Percentiles rank a stretch among this genome's conserved stretches.
Conservation (phyloP, 2,797 vertebrate species). For the Myioborus miniatus region DNA sequence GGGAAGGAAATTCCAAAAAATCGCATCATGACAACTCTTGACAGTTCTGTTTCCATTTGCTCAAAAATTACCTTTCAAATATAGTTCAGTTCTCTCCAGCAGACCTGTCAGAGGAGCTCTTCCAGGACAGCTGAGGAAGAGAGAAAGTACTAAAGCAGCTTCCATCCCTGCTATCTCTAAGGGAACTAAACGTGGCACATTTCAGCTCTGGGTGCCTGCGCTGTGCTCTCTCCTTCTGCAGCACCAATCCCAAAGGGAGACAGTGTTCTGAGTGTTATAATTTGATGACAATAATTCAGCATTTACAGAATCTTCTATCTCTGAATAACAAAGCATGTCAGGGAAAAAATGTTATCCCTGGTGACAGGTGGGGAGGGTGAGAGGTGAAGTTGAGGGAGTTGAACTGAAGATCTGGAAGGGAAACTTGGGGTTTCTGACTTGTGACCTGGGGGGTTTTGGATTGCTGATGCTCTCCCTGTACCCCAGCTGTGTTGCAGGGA, state of each 20-base stretch:
- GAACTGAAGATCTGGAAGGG: background rate
- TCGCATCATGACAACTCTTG: background rate
- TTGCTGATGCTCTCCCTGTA: background rate
- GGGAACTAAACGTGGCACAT: background rate
- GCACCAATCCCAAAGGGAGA: constrained; percentile 52
- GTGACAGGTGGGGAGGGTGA: constrained; percentile 10
- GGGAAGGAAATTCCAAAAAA: constrained; percentile 31
- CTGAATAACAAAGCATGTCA: constrained; percentile 59
- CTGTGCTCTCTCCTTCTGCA: constrained; percentile 24
- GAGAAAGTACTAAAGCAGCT: background rate
- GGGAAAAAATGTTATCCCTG: background rate
- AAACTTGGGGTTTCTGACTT: background rate
- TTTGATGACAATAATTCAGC: constrained; percentile 67
- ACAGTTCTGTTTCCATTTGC: constrained; percentile 43
- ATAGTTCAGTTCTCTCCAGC: background rate
- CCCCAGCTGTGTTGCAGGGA: background rate
- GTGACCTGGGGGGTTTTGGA: background rate
- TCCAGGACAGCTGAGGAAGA: constrained; percentile 27
- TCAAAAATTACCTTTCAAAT: constrained; percentile 40
- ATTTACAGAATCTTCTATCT: constrained; percentile 60
- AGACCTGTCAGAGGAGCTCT: constrained; percentile 33
- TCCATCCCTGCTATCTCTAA: background rate
- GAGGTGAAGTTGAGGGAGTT: background rate
- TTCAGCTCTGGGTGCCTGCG: background rate
- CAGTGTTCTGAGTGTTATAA: constrained; percentile 62